Conservation (phyloP, 2,888 invertebrate species). For the Pandemis corylana region DNA sequence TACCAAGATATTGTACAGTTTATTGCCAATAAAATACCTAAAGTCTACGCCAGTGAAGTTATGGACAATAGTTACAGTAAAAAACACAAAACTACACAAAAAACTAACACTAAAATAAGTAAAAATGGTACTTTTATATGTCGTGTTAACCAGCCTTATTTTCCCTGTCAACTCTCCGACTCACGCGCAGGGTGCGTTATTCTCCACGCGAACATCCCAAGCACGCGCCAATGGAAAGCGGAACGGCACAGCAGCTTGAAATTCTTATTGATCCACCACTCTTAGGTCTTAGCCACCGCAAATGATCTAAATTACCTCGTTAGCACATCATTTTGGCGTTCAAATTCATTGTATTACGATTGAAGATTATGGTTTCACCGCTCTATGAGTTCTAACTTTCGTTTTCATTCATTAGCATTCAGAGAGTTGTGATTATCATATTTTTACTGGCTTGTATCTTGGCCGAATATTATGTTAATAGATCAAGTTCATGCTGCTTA, state of each 20-base stretch:
- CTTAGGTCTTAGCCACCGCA: neutral
- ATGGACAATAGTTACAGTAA: no score
- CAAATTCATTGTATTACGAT: neutral
- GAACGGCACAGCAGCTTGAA: constrained; percentile 31
- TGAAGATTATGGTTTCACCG: constrained; percentile 18
- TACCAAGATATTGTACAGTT: no score
- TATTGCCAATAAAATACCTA: no score
- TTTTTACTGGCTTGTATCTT: neutral
- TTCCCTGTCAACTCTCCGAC: constrained; percentile 1
- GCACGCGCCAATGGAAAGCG: constrained; percentile 34
- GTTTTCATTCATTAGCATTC: constrained; percentile 29
- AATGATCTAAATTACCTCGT: constrained; percentile 22
- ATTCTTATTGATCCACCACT: constrained; percentile 29
- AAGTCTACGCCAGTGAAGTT: no score
- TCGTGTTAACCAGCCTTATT: neutral
- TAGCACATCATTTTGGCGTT: constrained; percentile 9
- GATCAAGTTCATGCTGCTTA: neutral
- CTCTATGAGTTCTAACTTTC: constrained; percentile 26
- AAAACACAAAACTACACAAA: neutral
- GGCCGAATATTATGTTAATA: neutral
- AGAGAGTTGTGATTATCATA: constrained; percentile 31
- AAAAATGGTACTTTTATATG: neutral
- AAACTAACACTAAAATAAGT: neutral
- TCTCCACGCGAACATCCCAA: constrained; percentile 26
- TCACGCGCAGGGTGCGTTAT: constrained; percentile 15